phyloP scores from a whole-genome alignment of 2,888 invertebrate species.

The Metalampra italica region DNA sequence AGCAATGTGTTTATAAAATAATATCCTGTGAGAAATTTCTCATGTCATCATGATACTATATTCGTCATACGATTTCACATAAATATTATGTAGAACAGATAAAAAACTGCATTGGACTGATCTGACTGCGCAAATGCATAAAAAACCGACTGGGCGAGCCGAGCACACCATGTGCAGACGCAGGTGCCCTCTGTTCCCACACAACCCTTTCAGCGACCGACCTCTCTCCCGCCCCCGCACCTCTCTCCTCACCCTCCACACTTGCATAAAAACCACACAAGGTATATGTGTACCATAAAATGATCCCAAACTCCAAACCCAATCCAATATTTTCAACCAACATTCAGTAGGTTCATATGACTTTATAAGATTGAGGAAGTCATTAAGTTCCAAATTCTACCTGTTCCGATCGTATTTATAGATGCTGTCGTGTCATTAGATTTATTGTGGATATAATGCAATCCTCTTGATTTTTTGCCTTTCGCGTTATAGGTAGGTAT shows the following conservation, averaged over 20 bases:
- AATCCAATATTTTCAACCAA: constrained; percentile 16
- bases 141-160: constrained; percentile 61
- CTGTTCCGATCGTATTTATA: constrained; percentile 75
- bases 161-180: constrained; percentile 69
- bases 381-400: constrained; percentile 73
- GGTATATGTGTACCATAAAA: constrained; percentile 24
- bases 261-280: constrained; percentile 48
- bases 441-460: constrained; percentile 77
- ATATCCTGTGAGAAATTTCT: background rate
- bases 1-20: constrained; percentile 9
- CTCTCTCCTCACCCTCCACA: constrained; percentile 43
- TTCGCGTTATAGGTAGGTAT: constrained; percentile 31
- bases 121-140: constrained; percentile 68
- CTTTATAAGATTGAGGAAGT: constrained; percentile 23
- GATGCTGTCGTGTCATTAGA: constrained; percentile 76
- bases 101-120: constrained; percentile 72
- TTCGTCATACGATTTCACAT: background rate
- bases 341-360: constrained; percentile 20
- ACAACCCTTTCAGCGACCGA: constrained; percentile 75
- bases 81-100: constrained; percentile 19
- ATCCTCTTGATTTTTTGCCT: constrained; percentile 65
- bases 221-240: constrained; percentile 43
- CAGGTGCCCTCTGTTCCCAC: constrained; percentile 79
- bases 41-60: no score
- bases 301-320: constrained; percentile 14